Percentiles rank a stretch among this genome's conserved stretches.
These are phyloP conservation scores for Pterocles burchelli DNA, from an alignment of 2,113 vertebrate species.

Conservation along the genomic window DNA sequence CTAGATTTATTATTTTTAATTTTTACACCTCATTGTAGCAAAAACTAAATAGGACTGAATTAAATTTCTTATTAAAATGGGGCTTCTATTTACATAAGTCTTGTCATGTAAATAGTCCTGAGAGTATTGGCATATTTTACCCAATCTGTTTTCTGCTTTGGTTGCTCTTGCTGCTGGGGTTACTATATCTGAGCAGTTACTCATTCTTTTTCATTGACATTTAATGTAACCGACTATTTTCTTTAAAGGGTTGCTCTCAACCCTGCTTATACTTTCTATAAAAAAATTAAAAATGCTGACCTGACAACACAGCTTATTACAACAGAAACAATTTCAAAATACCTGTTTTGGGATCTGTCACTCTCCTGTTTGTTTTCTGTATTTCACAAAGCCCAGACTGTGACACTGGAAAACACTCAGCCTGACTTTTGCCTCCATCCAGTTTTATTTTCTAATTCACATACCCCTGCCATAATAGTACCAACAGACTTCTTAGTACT, in stretches of 20 bases:
- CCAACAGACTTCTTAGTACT: background rate
- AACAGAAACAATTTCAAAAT: background rate
- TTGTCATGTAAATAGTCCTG: background rate
- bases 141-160: background rate
- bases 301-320: background rate
- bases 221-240: background rate
- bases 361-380: background rate
- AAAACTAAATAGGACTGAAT: background rate
- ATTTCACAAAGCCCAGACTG: background rate
- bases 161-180: slow-evolving; percentile 34
- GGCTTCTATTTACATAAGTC: background rate
- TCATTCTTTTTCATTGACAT: slow-evolving; percentile 12
- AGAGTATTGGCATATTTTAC: background rate
- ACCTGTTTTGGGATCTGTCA: background rate
- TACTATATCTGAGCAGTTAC: slow-evolving; percentile 6
- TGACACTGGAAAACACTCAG: background rate
- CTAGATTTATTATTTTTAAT: background rate
- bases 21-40: background rate
- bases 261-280: background rate
- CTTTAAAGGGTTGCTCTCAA: background rate
- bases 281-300: background rate
- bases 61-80: background rate
- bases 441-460: background rate
- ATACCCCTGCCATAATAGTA: background rate
- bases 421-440: background rate